phyloP scores from a whole-genome alignment of 2,888 invertebrate genomes.

The Polymixis lichenea region DNA sequence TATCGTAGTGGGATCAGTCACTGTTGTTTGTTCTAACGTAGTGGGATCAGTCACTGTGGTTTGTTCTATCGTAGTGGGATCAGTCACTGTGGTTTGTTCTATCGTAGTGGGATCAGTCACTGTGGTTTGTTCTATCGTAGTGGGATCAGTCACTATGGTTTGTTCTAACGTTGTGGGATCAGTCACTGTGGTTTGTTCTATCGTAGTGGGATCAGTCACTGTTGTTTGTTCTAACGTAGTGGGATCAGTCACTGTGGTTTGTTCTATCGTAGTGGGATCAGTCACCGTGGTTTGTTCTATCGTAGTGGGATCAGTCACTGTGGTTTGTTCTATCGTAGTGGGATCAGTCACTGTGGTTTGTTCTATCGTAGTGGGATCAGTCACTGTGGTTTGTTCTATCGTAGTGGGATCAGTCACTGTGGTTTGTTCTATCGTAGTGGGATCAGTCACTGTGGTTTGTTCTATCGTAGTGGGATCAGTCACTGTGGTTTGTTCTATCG shows the following conservation, averaged over 20 bases:
- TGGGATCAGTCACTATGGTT: not conserved
- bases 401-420: not conserved
- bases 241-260: not conserved
- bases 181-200: not conserved
- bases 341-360: not conserved
- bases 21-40: not conserved
- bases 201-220: not conserved
- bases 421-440: not conserved
- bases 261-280: not conserved
- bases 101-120: not conserved
- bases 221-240: not conserved
- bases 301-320: not conserved
- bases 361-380: not conserved
- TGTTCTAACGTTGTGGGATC: not conserved
- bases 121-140: not conserved
- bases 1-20: not conserved
- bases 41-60: not conserved
- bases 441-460: not conserved
- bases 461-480: not conserved
- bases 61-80: too few species aligned
- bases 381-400: fast-evolving
- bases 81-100: not conserved
- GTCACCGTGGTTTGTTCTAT: not conserved
- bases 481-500: not conserved
- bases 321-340: not conserved